These are phyloP conservation scores for Coreius guichenoti DNA, from an alignment of 2,797 vertebrate genomes.

Conservation along the genomic window DNA sequence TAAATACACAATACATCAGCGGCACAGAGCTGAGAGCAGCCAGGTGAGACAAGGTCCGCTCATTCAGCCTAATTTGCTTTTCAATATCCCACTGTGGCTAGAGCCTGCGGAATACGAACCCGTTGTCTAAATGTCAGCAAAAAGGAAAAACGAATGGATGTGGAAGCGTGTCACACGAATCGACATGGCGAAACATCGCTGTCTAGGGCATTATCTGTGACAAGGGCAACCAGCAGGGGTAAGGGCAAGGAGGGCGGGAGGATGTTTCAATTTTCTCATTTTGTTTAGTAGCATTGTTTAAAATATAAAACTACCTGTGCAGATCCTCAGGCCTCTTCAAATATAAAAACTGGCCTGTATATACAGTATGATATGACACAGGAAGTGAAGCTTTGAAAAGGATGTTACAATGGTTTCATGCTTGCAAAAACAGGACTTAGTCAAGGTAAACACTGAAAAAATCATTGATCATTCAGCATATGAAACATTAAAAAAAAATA, in stretches of 20 bases:
- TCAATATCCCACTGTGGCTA: constrained; percentile 31
- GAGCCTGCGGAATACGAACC: neutral
- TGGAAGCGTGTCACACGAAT: constrained; percentile 56
- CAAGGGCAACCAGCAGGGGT: constrained; percentile 38
- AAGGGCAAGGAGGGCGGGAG: constrained; percentile 25
- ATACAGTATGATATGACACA: neutral
- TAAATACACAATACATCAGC: constrained; percentile 36
- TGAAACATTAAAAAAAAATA: too few relatives aligned
- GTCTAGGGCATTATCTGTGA: constrained; percentile 44
- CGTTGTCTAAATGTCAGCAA: constrained; percentile 52
- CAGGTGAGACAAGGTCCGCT: constrained; percentile 25
- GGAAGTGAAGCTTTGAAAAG: neutral
- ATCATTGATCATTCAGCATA: too few relatives aligned
- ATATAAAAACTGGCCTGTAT: neutral
- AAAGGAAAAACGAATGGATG: constrained; percentile 47
- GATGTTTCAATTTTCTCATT: constrained; percentile 4
- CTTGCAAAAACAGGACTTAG: neutral
- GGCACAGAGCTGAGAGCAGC: neutral
- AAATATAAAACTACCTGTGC: neutral
- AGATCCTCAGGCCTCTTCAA: neutral
- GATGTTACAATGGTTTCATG: neutral
- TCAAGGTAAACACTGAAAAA: neutral
- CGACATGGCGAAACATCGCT: constrained; percentile 54
- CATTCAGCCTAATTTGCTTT: constrained; percentile 48
- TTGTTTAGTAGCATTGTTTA: constrained; percentile 4